Base-by-base conservation (phyloP, 2,113 vertebrate genomes). In the Notechis scutatus region DNA sequence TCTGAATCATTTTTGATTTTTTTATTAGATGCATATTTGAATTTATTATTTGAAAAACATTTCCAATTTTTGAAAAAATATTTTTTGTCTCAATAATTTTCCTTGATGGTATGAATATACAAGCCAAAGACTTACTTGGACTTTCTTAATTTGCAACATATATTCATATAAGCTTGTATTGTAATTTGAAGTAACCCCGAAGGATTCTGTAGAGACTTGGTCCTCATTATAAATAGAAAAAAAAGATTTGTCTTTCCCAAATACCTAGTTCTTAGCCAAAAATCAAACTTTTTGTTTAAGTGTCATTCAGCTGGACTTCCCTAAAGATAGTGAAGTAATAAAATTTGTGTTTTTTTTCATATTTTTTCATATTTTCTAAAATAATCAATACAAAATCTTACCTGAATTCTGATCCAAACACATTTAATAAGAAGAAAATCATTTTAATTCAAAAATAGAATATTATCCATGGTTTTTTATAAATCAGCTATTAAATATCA, bases 331-430 rank as follows among this genome's bases (percentile, higher is more conserved):
- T 9, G 18, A 39, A 56, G n/a, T 34, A 88, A 55, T 42, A 96
- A 92, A 92, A 96, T 39, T 18, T 39, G 6, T 1, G 3, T 42
- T 20, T 21, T 81, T 39, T 39, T 21, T 18, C 34, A 81, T 47
- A 47, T 47, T 47, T 47, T 47, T 81, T 21, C 18, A 81, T 81
- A 39, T 42, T 81, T 81, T 39, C 34, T 81, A 39, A 39, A 42
- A 18, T 54, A 87, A 4, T 94, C 93, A 92, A 74, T 93, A 96
- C 93, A 90, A 87, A 61, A 24, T 89, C 23, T 29, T 29, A 26
- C 3, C 15, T 5, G 39, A 45, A 8, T 59, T 64, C 5, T 42
- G 42, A 59, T 59, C 34, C 56, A 61, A 61, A 47, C n/a, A 90
- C 21, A 61, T 10, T 89, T 39, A 89, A 23, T 61, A 45, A 24